Evolutionary conservation across 2,113 vertebrate species (phyloP).

Genomic region (Malurus cyaneus): DNA sequence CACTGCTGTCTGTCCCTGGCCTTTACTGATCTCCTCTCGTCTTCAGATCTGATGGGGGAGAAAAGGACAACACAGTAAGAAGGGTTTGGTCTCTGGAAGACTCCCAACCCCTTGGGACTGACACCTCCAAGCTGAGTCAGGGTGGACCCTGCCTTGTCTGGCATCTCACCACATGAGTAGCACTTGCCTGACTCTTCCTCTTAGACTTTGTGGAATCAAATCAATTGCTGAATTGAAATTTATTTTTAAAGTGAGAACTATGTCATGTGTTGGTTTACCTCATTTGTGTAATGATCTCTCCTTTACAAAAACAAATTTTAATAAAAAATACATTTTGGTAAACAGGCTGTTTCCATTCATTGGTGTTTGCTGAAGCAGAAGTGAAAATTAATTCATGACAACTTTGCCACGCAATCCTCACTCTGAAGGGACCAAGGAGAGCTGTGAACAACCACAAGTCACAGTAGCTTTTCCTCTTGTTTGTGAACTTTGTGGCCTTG

Average conservation of each 20-base stretch:
- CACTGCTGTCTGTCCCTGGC: not conserved
- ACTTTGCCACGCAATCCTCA: not conserved
- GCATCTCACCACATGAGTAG: not conserved
- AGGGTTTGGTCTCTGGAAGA: not conserved
- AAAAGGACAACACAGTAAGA: not conserved
- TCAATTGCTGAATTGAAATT: not conserved
- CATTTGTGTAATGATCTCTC: conserved; percentile 49
- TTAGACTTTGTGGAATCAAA: not conserved
- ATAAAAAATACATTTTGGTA: conserved; percentile 41
- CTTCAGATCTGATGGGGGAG: not conserved
- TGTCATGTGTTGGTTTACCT: conserved; percentile 54
- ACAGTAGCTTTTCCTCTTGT: not conserved
- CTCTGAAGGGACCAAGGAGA: not conserved
- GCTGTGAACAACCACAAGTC: not conserved
- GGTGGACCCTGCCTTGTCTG: not conserved
- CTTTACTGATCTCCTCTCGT: not conserved
- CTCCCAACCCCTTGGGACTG: not conserved
- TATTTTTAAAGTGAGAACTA: conserved; percentile 48
- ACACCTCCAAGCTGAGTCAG: not conserved
- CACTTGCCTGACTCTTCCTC: not conserved
- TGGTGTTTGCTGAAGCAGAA: not conserved
- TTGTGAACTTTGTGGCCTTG: not conserved
- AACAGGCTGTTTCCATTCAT: not conserved
- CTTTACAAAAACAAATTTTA: conserved; percentile 44
- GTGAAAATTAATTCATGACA: not conserved